Evolutionary conservation across 64 coral and sea anemone genomes (phyloP).

Genomic region (Montipora capricornis): DNA sequence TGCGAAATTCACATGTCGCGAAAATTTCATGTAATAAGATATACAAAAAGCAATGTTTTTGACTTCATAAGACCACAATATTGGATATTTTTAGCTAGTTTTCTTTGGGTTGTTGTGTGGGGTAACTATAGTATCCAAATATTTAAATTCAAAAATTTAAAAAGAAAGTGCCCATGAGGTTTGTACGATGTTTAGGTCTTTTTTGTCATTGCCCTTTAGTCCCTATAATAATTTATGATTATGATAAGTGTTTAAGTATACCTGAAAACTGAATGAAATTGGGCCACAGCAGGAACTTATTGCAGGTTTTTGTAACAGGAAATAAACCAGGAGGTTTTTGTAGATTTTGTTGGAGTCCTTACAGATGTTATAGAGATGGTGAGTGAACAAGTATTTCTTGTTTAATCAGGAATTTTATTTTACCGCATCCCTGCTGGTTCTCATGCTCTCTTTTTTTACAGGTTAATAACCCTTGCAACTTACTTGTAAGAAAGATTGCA

Average conservation of each 20-base stretch:
- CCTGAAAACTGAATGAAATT: too few relatives aligned
- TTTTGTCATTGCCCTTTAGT: too few relatives aligned
- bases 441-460: conserved; percentile 13
- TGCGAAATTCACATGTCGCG: too few relatives aligned
- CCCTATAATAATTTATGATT: too few relatives aligned
- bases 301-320: conserved; percentile 25
- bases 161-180: neutral
- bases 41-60: too few relatives aligned
- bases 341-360: conserved; percentile 87
- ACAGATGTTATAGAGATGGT: conserved; percentile 83
- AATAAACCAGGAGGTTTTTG: conserved; percentile 78
- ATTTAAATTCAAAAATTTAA: conserved; percentile 1
- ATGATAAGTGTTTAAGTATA: too few relatives aligned
- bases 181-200: neutral
- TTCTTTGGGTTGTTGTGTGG: neutral
- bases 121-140: neutral
- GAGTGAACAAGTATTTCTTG: neutral
- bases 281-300: neutral
- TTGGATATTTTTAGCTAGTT: neutral
- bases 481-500: conserved; percentile 86
- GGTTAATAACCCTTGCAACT: conserved; percentile 78
- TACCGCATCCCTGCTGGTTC: neutral
- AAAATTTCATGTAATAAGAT: too few relatives aligned
- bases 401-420: neutral
- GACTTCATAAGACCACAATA: too few relatives aligned